These are phyloP conservation scores for Nasonia longicornis DNA, from an alignment of 1,140 invertebrate species.

Conservation along the genomic window DNA sequence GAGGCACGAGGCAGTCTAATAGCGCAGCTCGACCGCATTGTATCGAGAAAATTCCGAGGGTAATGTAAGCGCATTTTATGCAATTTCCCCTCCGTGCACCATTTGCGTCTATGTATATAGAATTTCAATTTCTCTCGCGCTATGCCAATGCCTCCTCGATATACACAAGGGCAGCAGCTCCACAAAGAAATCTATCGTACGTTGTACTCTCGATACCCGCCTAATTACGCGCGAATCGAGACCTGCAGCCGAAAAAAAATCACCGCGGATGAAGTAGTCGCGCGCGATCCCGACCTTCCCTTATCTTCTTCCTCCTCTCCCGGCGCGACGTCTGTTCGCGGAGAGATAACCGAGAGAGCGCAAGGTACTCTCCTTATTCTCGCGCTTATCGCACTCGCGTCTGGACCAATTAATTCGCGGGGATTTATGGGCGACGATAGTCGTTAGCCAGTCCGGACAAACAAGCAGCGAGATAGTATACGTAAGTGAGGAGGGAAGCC, in stretches of 20 bases:
- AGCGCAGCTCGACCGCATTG: not conserved
- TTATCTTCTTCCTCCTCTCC: not conserved
- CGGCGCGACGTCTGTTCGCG: not conserved
- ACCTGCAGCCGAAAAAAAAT: not conserved
- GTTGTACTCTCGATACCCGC: not conserved
- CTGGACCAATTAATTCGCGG: slow-evolving; percentile 42
- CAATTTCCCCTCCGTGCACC: not conserved
- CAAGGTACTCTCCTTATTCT: not conserved
- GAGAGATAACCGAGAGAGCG: not conserved
- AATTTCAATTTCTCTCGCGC: slow-evolving; percentile 14
- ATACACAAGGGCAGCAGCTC: not conserved
- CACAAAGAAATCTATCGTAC: not conserved
- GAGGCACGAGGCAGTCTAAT: not conserved
- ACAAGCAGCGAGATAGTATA: slow-evolving; percentile 23
- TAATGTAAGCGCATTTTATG: not conserved
- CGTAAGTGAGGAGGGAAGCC: not conserved
- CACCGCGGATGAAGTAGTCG: not conserved
- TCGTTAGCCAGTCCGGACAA: slow-evolving; percentile 28
- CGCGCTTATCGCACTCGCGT: slow-evolving; percentile 23
- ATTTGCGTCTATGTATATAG: not conserved
- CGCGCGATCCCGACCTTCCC: not conserved
- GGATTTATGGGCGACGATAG: slow-evolving; percentile 36
- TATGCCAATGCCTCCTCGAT: slow-evolving; percentile 12
- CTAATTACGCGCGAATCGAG: not conserved
- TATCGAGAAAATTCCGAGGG: not conserved